Evolutionary conservation across 2,888 invertebrate genomes (phyloP), one percentile per base, ranked within the genome.

Genomic region (Lomographa bimaculata): DNA sequence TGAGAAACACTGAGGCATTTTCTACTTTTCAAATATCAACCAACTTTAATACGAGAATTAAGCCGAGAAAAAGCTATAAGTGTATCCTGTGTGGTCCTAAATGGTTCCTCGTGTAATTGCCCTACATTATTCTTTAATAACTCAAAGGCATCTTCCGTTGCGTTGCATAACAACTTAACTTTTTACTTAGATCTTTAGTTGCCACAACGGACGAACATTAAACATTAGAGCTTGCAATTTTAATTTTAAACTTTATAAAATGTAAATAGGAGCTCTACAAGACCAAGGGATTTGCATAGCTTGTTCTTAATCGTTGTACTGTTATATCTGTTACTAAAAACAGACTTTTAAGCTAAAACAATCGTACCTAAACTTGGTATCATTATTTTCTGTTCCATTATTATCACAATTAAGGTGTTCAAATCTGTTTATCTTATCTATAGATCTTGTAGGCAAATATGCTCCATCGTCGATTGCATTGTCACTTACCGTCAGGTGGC

Each of bases 81-180:
- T 44, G 36, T 50, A 54, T 51, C 51, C 54, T 54, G 49, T 54
- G 51, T 48, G 50, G 48, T 54, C 51, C 40, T 54, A 49, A 54
- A 49, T 41, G 36, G 35, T 36, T 46, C 23, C 40, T 40, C 26
- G 45, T 29, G 46, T 51, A 46, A 54, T 39, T 43, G 45, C 46
- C 12, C 26, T 25, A 14, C 29, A 47, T 51, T 45, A 49, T 50
- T 44, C 32, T 43, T 46, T 54, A 46, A 49, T 54, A 49, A 51
- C 51, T 27, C 36, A 43, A 42, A 43, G 36, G 32, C 23, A 27
- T 36, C 32, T 20, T 23, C 23, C 26, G 35, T 30, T 35, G 20
- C 41, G 24, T 32, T 30, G 28, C 30, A 30, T 27, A 27, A 23
- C 4, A 26, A 30, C 19, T 32, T 17, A 23, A 34, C 34, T 39